phyloP scores from a whole-genome alignment of 2,113 vertebrate species.

The Chionodraco myersi region DNA sequence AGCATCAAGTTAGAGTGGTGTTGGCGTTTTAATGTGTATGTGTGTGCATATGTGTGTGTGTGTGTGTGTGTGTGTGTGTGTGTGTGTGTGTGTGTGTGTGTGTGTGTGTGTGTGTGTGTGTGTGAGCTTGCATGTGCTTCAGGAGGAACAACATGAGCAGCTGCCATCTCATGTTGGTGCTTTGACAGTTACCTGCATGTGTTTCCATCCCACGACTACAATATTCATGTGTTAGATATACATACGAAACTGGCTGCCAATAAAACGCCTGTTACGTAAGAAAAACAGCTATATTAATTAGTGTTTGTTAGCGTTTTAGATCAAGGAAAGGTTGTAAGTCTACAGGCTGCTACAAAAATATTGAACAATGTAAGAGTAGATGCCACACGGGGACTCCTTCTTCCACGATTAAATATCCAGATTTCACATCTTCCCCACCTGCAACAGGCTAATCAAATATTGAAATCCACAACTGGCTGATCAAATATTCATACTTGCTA shows the following conservation, averaged over 20 bases:
- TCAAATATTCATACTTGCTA: constrained; percentile 72
- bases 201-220: constrained; percentile 2
- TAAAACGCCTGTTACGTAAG: not conserved
- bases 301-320: not conserved
- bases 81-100: not conserved
- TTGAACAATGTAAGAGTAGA: constrained; percentile 7
- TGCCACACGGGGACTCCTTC: not conserved
- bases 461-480: constrained; percentile 64
- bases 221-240: not conserved
- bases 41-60: not conserved
- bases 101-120: constrained; percentile 7
- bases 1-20: constrained; percentile 30
- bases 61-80: not conserved
- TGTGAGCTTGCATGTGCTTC: constrained; percentile 12
- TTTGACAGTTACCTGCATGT: constrained; percentile 22
- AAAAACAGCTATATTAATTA: not conserved
- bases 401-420: constrained; percentile 18
- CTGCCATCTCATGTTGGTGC: constrained; percentile 2
- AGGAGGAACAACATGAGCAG: constrained; percentile 7
- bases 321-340: not conserved
- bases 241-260: not conserved
- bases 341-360: constrained; percentile 6
- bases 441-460: constrained; percentile 71
- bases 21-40: not conserved
- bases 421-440: constrained; percentile 45